These are phyloP conservation scores for Wasmannia auropunctata DNA, from an alignment of 1,140 invertebrate genomes.

Conservation along the genomic window DNA sequence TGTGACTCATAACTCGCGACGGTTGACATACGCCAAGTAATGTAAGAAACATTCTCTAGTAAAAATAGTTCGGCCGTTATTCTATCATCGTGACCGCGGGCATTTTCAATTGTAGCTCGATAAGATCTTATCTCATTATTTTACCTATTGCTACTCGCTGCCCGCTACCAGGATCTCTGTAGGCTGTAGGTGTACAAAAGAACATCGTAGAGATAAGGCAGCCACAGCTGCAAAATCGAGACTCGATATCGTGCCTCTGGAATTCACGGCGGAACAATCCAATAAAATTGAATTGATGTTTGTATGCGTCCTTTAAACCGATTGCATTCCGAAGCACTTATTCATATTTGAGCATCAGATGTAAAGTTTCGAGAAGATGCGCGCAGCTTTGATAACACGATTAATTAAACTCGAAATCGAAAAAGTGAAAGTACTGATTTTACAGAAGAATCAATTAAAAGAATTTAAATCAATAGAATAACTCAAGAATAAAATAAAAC, in stretches of 20 bases:
- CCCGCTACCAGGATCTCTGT: not conserved
- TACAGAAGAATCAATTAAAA: not conserved
- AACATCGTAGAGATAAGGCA: not conserved
- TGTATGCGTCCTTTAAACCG: slow-evolving; percentile 8
- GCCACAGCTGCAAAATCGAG: slow-evolving; percentile 7
- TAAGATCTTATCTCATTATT: slow-evolving; percentile 62
- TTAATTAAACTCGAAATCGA: slow-evolving; percentile 3
- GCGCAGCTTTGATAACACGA: not conserved
- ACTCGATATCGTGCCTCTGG: slow-evolving; percentile 23
- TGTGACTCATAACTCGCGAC: slow-evolving; percentile 66
- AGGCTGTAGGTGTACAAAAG: not conserved
- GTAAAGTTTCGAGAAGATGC: not conserved
- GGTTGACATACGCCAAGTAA: slow-evolving; percentile 54
- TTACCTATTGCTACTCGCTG: slow-evolving; percentile 34
- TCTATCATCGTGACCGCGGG: slow-evolving; percentile 38
- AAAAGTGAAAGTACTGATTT: not conserved
- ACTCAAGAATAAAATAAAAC: not conserved
- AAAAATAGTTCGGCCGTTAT: slow-evolving; percentile 53
- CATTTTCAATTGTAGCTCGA: slow-evolving; percentile 61
- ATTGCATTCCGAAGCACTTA: not conserved
- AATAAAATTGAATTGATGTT: slow-evolving; percentile 34
- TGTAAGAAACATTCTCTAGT: slow-evolving; percentile 10
- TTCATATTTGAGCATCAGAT: not conserved
- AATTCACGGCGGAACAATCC: slow-evolving; percentile 15
- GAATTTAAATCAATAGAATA: not conserved